phyloP scores from a whole-genome alignment of 2,113 vertebrate genomes.

The Nesoenas mayeri region DNA sequence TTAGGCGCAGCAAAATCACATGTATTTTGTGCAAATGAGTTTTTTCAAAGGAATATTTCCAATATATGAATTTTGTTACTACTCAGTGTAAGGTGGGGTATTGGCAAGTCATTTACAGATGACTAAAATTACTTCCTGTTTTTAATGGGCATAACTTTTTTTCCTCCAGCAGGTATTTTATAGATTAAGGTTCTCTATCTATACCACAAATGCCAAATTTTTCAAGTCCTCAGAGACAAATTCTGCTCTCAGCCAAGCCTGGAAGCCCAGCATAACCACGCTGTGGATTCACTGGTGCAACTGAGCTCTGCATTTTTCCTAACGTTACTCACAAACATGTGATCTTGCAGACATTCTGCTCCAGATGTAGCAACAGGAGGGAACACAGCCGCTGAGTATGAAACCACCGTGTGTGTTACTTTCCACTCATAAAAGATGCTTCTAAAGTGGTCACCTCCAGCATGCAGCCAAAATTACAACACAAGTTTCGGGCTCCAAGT shows the following conservation, averaged over 20 bases:
- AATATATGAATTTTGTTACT: background rate
- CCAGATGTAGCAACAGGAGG: constrained; percentile 55
- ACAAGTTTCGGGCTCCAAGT: background rate
- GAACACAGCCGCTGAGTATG: background rate
- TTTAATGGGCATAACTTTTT: background rate
- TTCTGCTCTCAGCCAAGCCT: background rate
- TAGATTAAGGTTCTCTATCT: background rate
- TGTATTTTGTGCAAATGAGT: background rate
- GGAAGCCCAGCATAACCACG: background rate
- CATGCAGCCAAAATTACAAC: constrained; percentile 3
- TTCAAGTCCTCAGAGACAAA: background rate
- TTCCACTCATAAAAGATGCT: background rate
- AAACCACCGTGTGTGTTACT: background rate
- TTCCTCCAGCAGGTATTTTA: background rate
- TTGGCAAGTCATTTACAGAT: background rate
- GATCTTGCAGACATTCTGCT: constrained; percentile 50
- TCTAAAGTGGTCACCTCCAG: constrained; percentile 21
- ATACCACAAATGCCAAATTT: background rate
- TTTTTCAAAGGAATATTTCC: background rate
- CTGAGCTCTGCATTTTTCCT: constrained; percentile 50
- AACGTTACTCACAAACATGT: constrained; percentile 43
- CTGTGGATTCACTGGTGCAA: background rate
- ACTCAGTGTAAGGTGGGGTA: background rate
- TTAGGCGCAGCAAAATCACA: background rate
- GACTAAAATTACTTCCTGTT: constrained; percentile 15